Conservation (phyloP, 2,797 vertebrate species). For the Rhinatrema bivittatum region DNA sequence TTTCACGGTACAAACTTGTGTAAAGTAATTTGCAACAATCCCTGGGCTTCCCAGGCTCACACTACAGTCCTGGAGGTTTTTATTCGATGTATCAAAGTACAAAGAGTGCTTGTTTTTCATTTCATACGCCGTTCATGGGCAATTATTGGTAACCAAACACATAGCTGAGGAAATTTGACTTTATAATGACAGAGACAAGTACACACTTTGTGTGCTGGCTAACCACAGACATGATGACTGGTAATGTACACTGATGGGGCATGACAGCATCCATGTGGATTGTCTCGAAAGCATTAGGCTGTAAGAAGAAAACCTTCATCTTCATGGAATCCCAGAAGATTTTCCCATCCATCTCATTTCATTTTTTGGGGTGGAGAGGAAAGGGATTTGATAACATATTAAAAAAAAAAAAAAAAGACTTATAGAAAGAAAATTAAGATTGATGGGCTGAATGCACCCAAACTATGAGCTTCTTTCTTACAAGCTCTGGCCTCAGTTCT, state of each 20-base stretch:
- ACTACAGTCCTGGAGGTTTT: neutral
- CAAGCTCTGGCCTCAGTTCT: no score
- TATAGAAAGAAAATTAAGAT: no score
- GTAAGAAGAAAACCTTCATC: neutral
- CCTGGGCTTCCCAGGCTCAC: neutral
- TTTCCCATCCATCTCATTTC: neutral
- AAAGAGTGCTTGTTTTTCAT: slow-evolving; percentile 9
- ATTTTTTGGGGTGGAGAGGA: neutral
- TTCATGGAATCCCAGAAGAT: neutral
- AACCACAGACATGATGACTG: neutral
- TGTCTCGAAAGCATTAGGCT: neutral
- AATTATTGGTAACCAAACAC: slow-evolving; percentile 6
- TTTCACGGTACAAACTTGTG: no score
- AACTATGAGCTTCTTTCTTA: no score
- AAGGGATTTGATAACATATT: no score
- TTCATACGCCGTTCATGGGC: neutral
- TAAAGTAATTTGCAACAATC: neutral
- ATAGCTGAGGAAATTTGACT: slow-evolving; percentile 12
- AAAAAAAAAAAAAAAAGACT: no score
- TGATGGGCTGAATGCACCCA: no score
- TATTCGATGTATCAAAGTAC: neutral
- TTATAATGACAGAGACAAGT: neutral
- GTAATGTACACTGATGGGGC: neutral
- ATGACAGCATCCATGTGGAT: neutral
- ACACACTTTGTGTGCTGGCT: neutral